Conservation (phyloP, 2,797 vertebrate genomes). For the Characodon lateralis region DNA sequence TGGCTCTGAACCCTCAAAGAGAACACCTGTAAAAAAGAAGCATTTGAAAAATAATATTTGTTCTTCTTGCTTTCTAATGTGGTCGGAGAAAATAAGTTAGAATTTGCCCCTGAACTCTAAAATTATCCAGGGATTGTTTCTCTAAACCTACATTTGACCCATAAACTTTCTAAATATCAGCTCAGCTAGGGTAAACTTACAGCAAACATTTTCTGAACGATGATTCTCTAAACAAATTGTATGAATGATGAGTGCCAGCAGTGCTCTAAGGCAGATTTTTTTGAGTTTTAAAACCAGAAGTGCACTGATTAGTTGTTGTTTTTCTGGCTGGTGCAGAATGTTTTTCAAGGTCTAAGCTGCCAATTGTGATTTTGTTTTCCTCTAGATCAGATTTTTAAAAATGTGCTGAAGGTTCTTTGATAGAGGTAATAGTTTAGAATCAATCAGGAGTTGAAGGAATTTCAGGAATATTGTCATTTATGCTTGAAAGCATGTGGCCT, state of each 20-base stretch:
- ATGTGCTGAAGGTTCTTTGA: background rate
- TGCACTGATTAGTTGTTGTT: too few species aligned
- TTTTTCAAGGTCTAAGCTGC: background rate
- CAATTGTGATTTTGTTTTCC: background rate
- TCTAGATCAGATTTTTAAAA: background rate
- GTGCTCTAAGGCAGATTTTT: background rate
- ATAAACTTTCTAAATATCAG: slow-evolving; percentile 29
- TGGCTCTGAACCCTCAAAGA: slow-evolving; percentile 25
- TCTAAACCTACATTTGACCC: slow-evolving; percentile 25
- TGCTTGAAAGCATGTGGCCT: background rate
- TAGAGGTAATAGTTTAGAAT: background rate
- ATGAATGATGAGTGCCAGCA: slow-evolving; percentile 6
- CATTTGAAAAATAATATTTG: slow-evolving; percentile 41
- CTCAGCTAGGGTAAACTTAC: background rate
- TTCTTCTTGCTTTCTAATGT: slow-evolving; percentile 35
- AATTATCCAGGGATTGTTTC: slow-evolving; percentile 40
- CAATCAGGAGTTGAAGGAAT: background rate
- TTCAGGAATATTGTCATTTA: background rate
- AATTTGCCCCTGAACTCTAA: slow-evolving; percentile 36
- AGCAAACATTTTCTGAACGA: slow-evolving; percentile 21
- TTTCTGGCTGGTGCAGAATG: background rate
- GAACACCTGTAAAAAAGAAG: slow-evolving; percentile 34
- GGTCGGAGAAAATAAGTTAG: slow-evolving; percentile 32
- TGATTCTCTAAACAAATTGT: background rate
- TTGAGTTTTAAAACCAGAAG: background rate